phyloP scores from a whole-genome alignment of 2,888 invertebrate species.

The Rugalucina vietnamica region DNA sequence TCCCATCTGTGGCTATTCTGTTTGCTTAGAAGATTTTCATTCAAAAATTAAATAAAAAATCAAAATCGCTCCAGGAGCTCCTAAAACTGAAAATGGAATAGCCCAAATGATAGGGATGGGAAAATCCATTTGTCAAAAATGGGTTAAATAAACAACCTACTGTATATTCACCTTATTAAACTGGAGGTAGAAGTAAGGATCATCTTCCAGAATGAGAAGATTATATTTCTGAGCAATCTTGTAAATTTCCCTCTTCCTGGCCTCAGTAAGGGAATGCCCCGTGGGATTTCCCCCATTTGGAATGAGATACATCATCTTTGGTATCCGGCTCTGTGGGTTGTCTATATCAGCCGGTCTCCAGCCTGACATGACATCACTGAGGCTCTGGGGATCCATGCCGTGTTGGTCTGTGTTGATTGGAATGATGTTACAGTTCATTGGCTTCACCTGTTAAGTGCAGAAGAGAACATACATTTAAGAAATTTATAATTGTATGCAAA shows the following conservation, averaged over 20 bases:
- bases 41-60: no score
- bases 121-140: no score
- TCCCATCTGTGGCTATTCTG: no score
- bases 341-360: slow-evolving; percentile 83
- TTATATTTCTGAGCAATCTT: slow-evolving; percentile 90
- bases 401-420: slow-evolving; percentile 89
- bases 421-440: slow-evolving; percentile 88
- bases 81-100: no score
- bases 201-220: slow-evolving; percentile 92
- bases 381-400: slow-evolving; percentile 88
- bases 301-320: slow-evolving; percentile 89
- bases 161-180: slow-evolving; percentile 84
- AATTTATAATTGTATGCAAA: no score
- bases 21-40: no score
- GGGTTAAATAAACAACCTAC: no score
- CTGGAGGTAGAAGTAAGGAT: slow-evolving; percentile 92
- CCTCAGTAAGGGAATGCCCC: slow-evolving; percentile 88
- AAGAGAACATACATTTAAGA: no score
- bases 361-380: slow-evolving; percentile 86
- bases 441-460: slow-evolving; percentile 88
- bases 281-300: slow-evolving; percentile 92
- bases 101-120: no score
- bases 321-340: slow-evolving; percentile 87
- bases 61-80: no score
- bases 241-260: slow-evolving; percentile 89